Base-by-base conservation (phyloP, 2,888 invertebrate genomes). In the Apodemia zela region DNA sequence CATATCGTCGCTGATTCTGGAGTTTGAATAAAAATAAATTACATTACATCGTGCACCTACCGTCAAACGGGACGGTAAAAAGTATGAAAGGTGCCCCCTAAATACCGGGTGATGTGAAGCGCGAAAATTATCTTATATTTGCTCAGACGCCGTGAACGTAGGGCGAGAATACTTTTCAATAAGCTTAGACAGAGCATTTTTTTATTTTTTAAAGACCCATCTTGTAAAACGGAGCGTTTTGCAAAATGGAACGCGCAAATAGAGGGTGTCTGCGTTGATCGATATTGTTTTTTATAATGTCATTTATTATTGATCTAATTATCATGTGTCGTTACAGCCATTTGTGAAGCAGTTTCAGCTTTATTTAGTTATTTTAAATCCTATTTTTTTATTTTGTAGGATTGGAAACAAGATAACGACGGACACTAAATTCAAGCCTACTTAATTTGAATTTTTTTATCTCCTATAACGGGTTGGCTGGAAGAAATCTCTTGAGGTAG, bases 71-170 rank as follows among this genome's bases (percentile, higher is more conserved):
- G 75, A 78, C 78, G 77, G 85, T 87, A 87, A 87, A 86, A 86
- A 89, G 87, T 89, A 88, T 87, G 87, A 89, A 89, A 90, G 89
- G 90, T 90, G 87, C 85, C 89, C 88, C 89, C 89, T 89, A 89
- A 91, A 89, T 89, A 89, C 89, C 89, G 84, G 67, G 89, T 87
- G 86, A 89, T 87, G 85, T 87, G 90, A 84, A 89, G 89, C 89
- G 89, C 78, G 81, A 89, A 88, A 91, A 91, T 91, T 90, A 90
- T 91, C 90, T 91, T 91, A 91, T 91, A 91, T 91, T 91, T 91
- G 90, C 84, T 87, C 90, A 90, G 87, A 89, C 80, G 79, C 87
- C 90, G 90, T 91, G 87, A 91, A 89, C 85, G 85, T 81, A 80
- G 90, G 90, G 89, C 87, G 89, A 82, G 87, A 89, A 88, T 89